Evolutionary conservation across 92 coral and sea anemone genomes (phyloP).

Genomic region (Virgularia gustaviana): DNA sequence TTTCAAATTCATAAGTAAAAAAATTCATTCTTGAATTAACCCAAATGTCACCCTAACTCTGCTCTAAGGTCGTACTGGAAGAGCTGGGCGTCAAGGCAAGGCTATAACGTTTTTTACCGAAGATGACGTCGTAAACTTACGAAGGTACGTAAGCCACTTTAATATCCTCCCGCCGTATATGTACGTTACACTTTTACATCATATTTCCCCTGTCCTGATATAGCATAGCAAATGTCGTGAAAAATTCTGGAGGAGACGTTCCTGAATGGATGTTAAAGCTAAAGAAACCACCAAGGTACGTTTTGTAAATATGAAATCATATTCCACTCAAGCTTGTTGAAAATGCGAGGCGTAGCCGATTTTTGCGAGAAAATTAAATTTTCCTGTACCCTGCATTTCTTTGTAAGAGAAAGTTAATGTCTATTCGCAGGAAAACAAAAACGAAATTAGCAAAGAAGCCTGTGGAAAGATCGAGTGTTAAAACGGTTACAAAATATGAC

Average conservation of each 20-base stretch:
- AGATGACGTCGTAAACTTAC: conserved; percentile 76
- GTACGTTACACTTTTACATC: neutral
- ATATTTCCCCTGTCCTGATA: neutral
- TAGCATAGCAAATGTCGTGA: conserved; percentile 95
- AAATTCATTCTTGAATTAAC: neutral
- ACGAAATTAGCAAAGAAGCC: conserved; percentile 62
- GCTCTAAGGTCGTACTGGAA: conserved; percentile 76
- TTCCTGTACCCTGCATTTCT: no score
- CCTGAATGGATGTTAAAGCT: conserved; percentile 96
- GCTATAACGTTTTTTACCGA: conserved; percentile 91
- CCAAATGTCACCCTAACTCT: neutral
- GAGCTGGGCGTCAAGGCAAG: conserved; percentile 86
- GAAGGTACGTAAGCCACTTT: conserved; percentile 60
- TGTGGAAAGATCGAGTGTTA: conserved; percentile 61
- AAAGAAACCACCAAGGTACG: conserved; percentile 81
- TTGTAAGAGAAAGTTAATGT: no score
- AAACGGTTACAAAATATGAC: conserved; percentile 75
- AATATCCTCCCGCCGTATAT: no score
- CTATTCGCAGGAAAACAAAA: conserved; percentile 58
- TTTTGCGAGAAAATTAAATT: neutral
- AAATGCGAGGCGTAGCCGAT: no score
- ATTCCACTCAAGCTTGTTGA: no score
- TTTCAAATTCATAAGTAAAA: neutral
- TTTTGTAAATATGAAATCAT: neutral
- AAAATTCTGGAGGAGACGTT: conserved; percentile 82